A percentile compares a stretch with the other conserved stretches of the same genome.
Evolutionary conservation across 2,888 invertebrate genomes (phyloP).

Genomic region (Phasia obesa): DNA sequence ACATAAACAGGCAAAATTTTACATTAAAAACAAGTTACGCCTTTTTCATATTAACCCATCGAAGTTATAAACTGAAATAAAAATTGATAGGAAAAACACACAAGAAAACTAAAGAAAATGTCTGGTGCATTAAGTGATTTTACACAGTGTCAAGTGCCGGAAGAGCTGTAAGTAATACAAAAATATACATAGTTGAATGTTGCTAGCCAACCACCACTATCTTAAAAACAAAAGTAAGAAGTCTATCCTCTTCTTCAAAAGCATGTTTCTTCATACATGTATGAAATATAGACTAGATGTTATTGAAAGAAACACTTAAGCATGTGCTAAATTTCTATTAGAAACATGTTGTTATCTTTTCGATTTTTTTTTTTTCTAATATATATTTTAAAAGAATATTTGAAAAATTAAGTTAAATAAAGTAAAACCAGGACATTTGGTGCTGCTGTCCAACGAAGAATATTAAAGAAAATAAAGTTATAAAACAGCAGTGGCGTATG

Average conservation of each 20-base stretch:
- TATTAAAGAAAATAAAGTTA: slow-evolving; percentile 59
- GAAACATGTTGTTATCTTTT: slow-evolving; percentile 50
- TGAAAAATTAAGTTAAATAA: slow-evolving; percentile 44
- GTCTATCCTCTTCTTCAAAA: background rate
- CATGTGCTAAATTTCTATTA: slow-evolving; percentile 66
- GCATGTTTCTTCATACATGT: slow-evolving; percentile 14
- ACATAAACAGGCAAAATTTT: too few relatives aligned
- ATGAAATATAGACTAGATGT: slow-evolving; percentile 32
- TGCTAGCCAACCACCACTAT: slow-evolving; percentile 19
- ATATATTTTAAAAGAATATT: slow-evolving; percentile 34
- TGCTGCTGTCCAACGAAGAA: slow-evolving; percentile 53
- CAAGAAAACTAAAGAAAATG: slow-evolving; percentile 35
- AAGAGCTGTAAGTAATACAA: slow-evolving; percentile 63
- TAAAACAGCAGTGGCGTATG: slow-evolving; percentile 38
- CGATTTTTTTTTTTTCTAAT: slow-evolving; percentile 2
- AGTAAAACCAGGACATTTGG: slow-evolving; percentile 33
- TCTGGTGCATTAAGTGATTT: slow-evolving; percentile 58
- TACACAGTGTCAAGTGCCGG: slow-evolving; percentile 68
- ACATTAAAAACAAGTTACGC: too few relatives aligned
- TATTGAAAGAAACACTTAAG: slow-evolving; percentile 60
- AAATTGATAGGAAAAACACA: slow-evolving; percentile 11
- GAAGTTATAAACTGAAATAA: slow-evolving; percentile 26
- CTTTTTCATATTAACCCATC: too few relatives aligned
- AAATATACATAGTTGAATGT: slow-evolving; percentile 46
- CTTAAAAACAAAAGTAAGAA: slow-evolving; percentile 1